Conservation (phyloP, 2,888 invertebrate species). For the Cephus pygmeus region DNA sequence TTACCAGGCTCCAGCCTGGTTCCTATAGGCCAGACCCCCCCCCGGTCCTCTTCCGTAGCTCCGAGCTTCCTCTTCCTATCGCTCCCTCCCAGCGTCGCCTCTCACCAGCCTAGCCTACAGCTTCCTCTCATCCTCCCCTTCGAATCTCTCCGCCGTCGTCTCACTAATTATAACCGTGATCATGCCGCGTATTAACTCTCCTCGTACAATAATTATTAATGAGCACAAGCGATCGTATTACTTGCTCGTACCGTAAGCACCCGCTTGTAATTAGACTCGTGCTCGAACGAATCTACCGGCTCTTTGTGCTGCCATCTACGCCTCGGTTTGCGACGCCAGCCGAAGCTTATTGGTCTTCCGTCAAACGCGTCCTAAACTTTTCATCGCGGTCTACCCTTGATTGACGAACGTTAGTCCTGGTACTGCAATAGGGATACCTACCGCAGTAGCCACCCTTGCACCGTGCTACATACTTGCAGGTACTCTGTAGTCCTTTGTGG, state of each 20-base stretch:
- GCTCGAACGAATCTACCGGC: neutral
- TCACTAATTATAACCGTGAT: slow-evolving; percentile 54
- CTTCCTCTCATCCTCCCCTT: slow-evolving; percentile 7
- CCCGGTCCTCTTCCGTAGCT: neutral
- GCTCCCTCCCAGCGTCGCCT: slow-evolving; percentile 8
- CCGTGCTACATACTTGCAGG: neutral
- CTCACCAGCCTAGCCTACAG: slow-evolving; percentile 3
- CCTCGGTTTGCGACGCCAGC: neutral
- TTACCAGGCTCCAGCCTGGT: slow-evolving; percentile 30
- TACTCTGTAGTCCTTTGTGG: neutral
- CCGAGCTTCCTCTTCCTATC: neutral
- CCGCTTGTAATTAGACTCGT: slow-evolving; percentile 39
- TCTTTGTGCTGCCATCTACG: neutral
- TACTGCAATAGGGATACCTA: neutral
- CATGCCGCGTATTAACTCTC: slow-evolving; percentile 46
- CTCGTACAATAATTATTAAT: slow-evolving; percentile 52
- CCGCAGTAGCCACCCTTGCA: neutral
- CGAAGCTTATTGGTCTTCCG: neutral
- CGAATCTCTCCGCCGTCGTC: neutral
- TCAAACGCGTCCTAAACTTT: neutral
- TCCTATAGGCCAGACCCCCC: neutral
- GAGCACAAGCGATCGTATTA: slow-evolving; percentile 46
- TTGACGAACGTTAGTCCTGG: neutral
- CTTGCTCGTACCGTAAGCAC: slow-evolving; percentile 29
- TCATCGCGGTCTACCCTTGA: neutral